Base-by-base conservation (phyloP, 2,888 invertebrate genomes). In the Pseudococcus jackbeardsleyi region DNA sequence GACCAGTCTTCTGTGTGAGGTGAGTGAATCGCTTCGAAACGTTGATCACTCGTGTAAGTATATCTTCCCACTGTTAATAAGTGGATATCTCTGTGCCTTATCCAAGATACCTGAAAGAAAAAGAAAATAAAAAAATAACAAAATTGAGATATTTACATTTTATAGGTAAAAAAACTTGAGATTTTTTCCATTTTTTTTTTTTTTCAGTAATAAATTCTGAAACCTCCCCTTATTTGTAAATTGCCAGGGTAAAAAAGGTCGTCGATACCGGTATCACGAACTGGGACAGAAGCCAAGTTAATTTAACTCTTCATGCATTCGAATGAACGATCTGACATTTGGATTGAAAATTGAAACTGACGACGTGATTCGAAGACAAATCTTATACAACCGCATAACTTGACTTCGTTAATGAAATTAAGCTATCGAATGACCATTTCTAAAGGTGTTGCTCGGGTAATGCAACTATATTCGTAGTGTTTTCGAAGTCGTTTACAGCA, bases 1-100 rank as follows among this genome's bases (percentile, higher is more conserved):
- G 96, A 95, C 96, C 96, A 96, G 92, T 96, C 96, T 92, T 97
- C 96, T 88, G 96, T 95, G 91, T 96, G 96, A 0, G 96, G 96
- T 89, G 95, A 95, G 92, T 97, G 96, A 90, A 96, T 94, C 77
- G 96, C 96, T 92, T 96, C 96, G 91, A 97, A 96, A 84, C 96
- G 94, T 92, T 96, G 96, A 91, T 96, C 96, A 88, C 93, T 94
- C 6, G 97, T 97, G 92, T 97, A 95, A 0, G 95, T 95, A 90
- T 95, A 95, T 88, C 95, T 93, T 7, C 95, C 95, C 17, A 95
- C 95, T 0, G 95, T 95, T 89, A 95, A 92, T 90, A 95, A 92
- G 91, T 95, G 95, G 89, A 95, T 95, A 91, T 95, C 95, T 89
- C 95, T 93, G 91, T 95, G 95, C 89, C 95, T 93, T 39, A 95